These are phyloP conservation scores for Platycnemis pennipes DNA, from an alignment of 2,888 invertebrate species.

Conservation along the genomic window DNA sequence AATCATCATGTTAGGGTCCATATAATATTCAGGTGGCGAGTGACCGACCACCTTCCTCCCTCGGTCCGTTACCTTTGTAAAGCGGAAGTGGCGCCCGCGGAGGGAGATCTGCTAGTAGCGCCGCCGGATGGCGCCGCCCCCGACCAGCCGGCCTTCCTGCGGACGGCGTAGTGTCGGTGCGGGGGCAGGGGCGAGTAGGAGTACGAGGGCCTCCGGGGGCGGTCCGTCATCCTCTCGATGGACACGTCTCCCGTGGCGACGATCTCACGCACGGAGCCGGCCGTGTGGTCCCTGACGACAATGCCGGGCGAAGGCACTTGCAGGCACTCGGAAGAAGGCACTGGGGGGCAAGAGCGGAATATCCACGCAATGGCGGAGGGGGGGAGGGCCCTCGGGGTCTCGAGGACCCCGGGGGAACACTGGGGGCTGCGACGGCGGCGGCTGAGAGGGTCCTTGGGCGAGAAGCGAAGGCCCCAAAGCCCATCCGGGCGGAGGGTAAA, in stretches of 20 bases:
- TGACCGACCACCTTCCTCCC: no score
- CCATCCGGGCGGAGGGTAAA: background rate
- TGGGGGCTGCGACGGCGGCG: background rate
- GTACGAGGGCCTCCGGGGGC: constrained; percentile 72
- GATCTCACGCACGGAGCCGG: background rate
- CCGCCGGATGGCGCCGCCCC: background rate
- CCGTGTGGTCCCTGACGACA: background rate
- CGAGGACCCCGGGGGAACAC: background rate
- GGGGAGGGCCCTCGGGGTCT: background rate
- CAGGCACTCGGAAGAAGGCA: constrained; percentile 63
- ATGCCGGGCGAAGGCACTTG: constrained; percentile 46
- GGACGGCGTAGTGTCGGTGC: constrained; percentile 74
- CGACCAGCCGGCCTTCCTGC: constrained; percentile 72
- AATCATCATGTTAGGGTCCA: no score
- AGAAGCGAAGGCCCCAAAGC: background rate
- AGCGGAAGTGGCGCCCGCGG: background rate
- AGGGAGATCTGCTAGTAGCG: background rate
- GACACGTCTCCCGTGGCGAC: background rate
- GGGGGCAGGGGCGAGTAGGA: constrained; percentile 74
- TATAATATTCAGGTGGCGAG: no score
- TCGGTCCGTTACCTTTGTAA: background rate
- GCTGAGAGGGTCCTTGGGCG: background rate
- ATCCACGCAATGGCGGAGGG: constrained; percentile 34
- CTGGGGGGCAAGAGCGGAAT: constrained; percentile 47
- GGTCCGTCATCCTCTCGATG: constrained; percentile 60